Conservation (phyloP, 2,888 invertebrate species). For the Amblyjoppa proteus region DNA sequence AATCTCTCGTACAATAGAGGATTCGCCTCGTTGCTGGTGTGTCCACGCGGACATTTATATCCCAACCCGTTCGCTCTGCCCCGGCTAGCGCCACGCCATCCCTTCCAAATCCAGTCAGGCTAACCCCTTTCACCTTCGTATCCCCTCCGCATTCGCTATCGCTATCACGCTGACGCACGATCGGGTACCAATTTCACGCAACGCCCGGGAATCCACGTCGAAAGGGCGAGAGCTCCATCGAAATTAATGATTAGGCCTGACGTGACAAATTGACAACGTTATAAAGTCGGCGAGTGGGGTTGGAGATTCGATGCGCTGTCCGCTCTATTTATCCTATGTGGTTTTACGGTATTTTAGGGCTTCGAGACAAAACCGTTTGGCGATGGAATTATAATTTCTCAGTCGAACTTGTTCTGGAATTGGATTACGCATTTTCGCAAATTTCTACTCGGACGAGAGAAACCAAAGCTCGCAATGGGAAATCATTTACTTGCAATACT, state of each 20-base stretch:
- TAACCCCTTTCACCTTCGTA: conserved; percentile 37
- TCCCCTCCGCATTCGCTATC: conserved; percentile 12
- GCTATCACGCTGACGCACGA: conserved; percentile 28
- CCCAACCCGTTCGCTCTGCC: conserved; percentile 14
- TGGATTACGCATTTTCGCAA: neutral
- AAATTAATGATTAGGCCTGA: conserved; percentile 58
- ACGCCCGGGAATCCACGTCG: conserved; percentile 3
- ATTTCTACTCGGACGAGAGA: no score
- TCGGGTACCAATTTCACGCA: conserved; percentile 62
- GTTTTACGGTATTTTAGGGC: neutral
- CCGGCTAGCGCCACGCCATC: conserved; percentile 10
- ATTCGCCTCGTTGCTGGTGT: conserved; percentile 33
- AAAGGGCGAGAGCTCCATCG: conserved; percentile 43
- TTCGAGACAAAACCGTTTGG: neutral
- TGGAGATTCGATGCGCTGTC: neutral
- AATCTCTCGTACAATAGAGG: conserved; percentile 51
- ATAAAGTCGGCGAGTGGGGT: conserved; percentile 23
- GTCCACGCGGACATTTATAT: conserved; percentile 48
- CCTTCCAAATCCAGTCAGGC: conserved; percentile 55
- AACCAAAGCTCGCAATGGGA: no score
- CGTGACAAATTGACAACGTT: conserved; percentile 58
- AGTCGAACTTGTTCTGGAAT: neutral
- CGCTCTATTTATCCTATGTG: neutral
- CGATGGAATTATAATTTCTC: neutral
- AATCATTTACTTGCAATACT: no score